A percentile compares a stretch with the other conserved stretches of the same genome.
Evolutionary conservation across 2,888 invertebrate species (phyloP).

Genomic region (Aporophyla nigra): DNA sequence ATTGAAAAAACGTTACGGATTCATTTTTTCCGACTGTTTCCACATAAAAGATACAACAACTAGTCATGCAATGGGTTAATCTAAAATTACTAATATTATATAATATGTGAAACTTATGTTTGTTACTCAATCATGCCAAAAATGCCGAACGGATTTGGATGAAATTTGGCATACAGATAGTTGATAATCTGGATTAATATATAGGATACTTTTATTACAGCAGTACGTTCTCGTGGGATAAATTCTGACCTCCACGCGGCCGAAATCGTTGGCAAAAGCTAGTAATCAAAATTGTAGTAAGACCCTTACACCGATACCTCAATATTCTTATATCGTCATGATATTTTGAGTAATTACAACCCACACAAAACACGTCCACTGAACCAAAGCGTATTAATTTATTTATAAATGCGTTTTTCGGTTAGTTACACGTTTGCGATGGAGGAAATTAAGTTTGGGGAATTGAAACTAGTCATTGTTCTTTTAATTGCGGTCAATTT

Average conservation of each 20-base stretch:
- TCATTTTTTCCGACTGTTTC: not conserved
- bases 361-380: conserved; percentile 61
- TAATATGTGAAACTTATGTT: no score
- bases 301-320: not conserved
- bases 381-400: conserved; percentile 70
- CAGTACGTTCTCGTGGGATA: no score
- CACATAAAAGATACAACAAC: not conserved
- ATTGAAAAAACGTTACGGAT: not conserved
- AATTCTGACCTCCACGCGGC: no score
- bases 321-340: conserved; percentile 43
- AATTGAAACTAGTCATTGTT: conserved; percentile 90
- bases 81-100: no score
- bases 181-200: no score
- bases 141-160: no score
- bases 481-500: conserved; percentile 90
- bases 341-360: conserved; percentile 63
- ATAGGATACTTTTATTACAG: no score
- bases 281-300: not conserved
- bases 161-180: no score
- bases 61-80: conserved; percentile 3
- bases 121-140: no score
- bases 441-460: conserved; percentile 90
- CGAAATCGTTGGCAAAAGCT: no score
- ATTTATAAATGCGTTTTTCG: conserved; percentile 82
- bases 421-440: conserved; percentile 85